Evolutionary conservation across 1,140 invertebrate genomes (phyloP).

Genomic region (Trachymyrmex cornetzi): DNA sequence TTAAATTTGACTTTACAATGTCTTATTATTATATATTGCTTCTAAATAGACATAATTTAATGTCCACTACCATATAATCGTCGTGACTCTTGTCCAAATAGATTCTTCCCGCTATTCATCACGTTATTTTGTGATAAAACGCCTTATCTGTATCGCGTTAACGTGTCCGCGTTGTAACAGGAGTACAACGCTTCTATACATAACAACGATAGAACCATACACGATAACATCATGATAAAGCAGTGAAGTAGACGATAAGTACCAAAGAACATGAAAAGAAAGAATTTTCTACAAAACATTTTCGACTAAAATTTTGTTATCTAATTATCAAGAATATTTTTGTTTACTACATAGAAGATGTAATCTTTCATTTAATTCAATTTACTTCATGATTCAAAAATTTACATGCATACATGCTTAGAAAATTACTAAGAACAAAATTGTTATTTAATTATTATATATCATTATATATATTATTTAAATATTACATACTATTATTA

Average conservation of each 20-base stretch:
- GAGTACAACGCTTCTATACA: constrained; percentile 14
- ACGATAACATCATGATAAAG: constrained; percentile 42
- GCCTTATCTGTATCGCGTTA: constrained; percentile 41
- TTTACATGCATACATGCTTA: not conserved
- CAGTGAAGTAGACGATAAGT: not conserved
- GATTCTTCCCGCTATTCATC: not conserved
- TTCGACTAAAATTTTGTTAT: not conserved
- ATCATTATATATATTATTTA: not conserved
- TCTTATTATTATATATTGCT: not conserved
- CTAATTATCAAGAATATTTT: not conserved
- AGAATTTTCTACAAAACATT: too few relatives aligned
- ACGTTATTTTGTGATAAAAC: constrained; percentile 3
- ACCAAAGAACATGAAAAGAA: not conserved
- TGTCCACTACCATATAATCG: not conserved
- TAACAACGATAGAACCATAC: not conserved
- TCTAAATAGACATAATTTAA: not conserved
- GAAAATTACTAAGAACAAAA: not conserved
- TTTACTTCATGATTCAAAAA: not conserved
- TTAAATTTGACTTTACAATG: not conserved
- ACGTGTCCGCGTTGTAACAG: constrained; percentile 11
- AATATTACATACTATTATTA: too few relatives aligned
- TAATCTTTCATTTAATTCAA: not conserved
- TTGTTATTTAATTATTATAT: too few relatives aligned
- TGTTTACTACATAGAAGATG: not conserved
- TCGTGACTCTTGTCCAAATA: not conserved